Base-by-base conservation (phyloP, 1,140 invertebrate species). In the Zaprionus taronus region DNA sequence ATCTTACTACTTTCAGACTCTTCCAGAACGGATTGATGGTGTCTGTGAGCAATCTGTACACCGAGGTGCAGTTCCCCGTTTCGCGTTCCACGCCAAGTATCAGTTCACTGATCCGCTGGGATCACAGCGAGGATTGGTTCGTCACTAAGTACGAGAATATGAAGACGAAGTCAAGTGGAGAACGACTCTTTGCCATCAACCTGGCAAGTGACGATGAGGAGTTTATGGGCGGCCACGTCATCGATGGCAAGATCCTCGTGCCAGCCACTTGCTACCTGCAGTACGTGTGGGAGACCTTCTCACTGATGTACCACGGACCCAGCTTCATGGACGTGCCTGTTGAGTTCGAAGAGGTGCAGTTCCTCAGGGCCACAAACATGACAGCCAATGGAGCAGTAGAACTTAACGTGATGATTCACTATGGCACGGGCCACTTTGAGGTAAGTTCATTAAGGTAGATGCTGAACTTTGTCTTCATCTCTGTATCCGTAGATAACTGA, bases 261-360 rank as follows among this genome's bases (percentile, higher is more conserved):
- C 98, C 98, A 3, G 98, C 98, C 0, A 98, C 98, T 11, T 97
- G 97, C 26, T 99, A 97, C 87, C 83, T 97, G 65, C 93, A 95
- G 5, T 93, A 99, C 15, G 97, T 97, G 1, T 99, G 98, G 98
- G 96, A 97, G 92, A 97, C 97, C 2, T 90, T 99, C 22, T 96
- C 96, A 17, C 95, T 96, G 92, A 95, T 97, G 93, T 91, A 91
- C 12, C 94, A 95, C 82, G 96, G 96, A 58, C 93, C 95, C 60
- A 91, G 94, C 1, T 96, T 94, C 81, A 95, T 96, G 44, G 95
- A 97, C 82, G 93, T 97, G 7, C 95, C 96, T 0, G 96, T 99
- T 0, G 94, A 97, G 1, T 98, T 99, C 91, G 96, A 98, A 91
- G 95, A 99, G 93, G 95, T 99, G 4, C 95, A 95, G 24, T 98